These are phyloP conservation scores for Neoaliturus tenellus DNA, from an alignment of 2,888 invertebrate genomes.

Conservation along the genomic window DNA sequence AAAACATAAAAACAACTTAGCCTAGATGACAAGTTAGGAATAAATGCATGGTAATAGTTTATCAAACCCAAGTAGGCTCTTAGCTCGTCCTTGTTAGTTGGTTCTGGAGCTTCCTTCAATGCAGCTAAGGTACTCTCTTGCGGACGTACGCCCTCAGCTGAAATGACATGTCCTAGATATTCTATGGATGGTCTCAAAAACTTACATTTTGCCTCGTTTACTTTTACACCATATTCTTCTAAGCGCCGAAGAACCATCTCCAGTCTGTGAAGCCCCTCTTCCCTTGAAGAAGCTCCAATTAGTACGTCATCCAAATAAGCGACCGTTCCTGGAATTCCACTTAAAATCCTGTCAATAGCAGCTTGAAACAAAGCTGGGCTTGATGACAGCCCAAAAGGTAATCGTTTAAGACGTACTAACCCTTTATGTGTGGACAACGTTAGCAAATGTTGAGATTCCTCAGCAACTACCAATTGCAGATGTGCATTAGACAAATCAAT, in stretches of 20 bases:
- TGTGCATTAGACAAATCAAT: conserved; percentile 68
- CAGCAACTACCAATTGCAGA: too few species aligned
- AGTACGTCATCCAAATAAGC: conserved; percentile 66
- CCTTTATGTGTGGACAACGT: conserved; percentile 65
- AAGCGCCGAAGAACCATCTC: too few species aligned
- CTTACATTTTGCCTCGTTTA: background rate
- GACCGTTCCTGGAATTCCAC: conserved; percentile 47
- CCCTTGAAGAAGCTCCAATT: conserved; percentile 56
- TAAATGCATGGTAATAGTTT: too few species aligned
- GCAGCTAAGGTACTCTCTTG: too few species aligned
- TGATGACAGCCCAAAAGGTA: conserved; percentile 62
- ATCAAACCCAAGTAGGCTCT: background rate
- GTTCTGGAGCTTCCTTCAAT: background rate
- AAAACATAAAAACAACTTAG: background rate
- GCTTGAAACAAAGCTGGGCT: conserved; percentile 64
- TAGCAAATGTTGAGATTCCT: too few species aligned
- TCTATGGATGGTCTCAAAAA: background rate
- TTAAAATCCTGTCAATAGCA: conserved; percentile 57
- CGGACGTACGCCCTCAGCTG: background rate
- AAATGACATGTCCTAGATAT: background rate
- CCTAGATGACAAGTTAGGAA: background rate
- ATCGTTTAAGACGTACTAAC: conserved; percentile 60
- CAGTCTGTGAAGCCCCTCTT: background rate
- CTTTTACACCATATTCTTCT: background rate
- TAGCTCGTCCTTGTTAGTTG: background rate